These are phyloP conservation scores for Anguilla obscura DNA, from an alignment of 2,797 vertebrate genomes.

Conservation along the genomic window DNA sequence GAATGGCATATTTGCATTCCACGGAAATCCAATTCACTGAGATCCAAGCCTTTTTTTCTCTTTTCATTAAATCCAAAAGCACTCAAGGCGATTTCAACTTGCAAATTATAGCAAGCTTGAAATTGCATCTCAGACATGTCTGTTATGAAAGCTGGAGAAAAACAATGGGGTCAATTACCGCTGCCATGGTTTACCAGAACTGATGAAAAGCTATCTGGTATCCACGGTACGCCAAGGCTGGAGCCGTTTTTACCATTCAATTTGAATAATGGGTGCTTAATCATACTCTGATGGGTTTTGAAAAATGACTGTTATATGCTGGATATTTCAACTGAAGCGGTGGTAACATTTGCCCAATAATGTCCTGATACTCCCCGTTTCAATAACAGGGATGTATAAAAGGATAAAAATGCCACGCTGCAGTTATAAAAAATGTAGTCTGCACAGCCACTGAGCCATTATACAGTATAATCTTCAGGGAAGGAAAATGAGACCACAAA, in stretches of 20 bases:
- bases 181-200: background rate
- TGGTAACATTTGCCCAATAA: background rate
- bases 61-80: background rate
- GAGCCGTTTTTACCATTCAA: background rate
- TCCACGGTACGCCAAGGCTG: background rate
- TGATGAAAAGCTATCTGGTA: background rate
- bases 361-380: background rate
- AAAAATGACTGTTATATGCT: background rate
- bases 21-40: background rate
- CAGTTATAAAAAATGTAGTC: background rate
- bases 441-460: too few relatives aligned
- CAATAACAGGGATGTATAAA: background rate
- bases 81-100: background rate
- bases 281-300: background rate
- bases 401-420: background rate
- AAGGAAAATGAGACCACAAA: background rate
- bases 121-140: background rate
- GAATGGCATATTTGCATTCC: background rate
- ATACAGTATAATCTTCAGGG: too few relatives aligned
- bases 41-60: background rate
- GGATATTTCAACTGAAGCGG: background rate
- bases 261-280: background rate
- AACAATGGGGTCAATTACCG: background rate
- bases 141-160: background rate
- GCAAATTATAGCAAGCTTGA: background rate